Evolutionary conservation across 2,797 vertebrate species (phyloP).

Genomic region (Darevskia nairensis): DNA sequence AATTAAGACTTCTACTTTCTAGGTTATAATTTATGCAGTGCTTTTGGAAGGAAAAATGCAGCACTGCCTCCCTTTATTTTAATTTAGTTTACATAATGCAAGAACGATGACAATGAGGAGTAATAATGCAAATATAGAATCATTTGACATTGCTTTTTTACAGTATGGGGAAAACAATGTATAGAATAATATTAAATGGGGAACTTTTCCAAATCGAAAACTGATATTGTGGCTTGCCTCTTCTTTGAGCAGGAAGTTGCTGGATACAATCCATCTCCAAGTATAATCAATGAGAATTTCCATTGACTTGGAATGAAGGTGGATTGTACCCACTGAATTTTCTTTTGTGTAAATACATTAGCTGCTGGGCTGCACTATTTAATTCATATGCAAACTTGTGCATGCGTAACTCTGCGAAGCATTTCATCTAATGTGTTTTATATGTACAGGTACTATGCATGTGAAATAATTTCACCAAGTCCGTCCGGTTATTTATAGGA

Average conservation of each 20-base stretch:
- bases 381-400: conserved; percentile 7
- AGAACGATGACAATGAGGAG: conserved; percentile 58
- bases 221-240: conserved; percentile 46
- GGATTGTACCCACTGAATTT: conserved; percentile 5
- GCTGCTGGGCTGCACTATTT: not conserved
- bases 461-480: conserved; percentile 55
- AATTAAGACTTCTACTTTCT: conserved; percentile 29
- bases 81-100: conserved; percentile 53
- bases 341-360: conserved; percentile 41
- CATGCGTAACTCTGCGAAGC: not conserved
- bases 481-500: conserved; percentile 72
- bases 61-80: conserved; percentile 47
- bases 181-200: conserved; percentile 40
- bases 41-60: conserved; percentile 28
- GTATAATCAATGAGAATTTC: conserved; percentile 2
- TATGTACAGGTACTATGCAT: conserved; percentile 52
- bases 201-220: conserved; percentile 35
- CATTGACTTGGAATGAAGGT: not conserved
- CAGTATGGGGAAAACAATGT: conserved; percentile 54
- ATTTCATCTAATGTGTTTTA: conserved; percentile 2
- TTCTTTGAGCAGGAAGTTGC: conserved; percentile 44
- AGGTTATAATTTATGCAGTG: conserved; percentile 41
- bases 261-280: not conserved
- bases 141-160: conserved; percentile 41
- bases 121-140: conserved; percentile 58